Evolutionary conservation across 2,797 vertebrate genomes (phyloP).

Genomic region (Sebastes cheni): DNA sequence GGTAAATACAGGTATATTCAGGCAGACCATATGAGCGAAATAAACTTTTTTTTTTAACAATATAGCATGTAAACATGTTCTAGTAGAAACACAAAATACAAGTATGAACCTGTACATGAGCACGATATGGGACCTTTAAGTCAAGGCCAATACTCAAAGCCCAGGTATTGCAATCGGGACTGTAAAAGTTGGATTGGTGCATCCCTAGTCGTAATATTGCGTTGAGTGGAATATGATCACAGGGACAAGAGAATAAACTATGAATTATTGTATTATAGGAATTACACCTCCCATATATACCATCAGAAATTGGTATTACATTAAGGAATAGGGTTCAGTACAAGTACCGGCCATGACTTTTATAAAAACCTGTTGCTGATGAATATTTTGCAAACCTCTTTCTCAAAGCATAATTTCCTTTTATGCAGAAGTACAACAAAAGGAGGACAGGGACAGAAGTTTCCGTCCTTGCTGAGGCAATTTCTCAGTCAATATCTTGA

Average conservation of each 20-base stretch:
- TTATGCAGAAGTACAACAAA: neutral
- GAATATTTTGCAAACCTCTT: neutral
- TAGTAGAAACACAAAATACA: too few relatives aligned
- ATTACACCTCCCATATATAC: neutral
- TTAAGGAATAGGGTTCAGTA: neutral
- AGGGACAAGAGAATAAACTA: neutral
- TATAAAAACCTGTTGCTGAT: neutral
- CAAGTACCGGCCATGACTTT: neutral
- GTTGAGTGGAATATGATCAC: neutral
- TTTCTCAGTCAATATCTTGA: neutral
- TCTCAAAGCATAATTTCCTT: neutral
- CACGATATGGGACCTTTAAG: too few relatives aligned
- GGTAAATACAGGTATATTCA: too few relatives aligned
- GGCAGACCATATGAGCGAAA: accelerated
- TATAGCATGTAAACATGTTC: too few relatives aligned
- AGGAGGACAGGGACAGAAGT: neutral
- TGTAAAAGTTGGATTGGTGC: too few relatives aligned
- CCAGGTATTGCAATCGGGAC: accelerated
- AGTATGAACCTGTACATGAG: too few relatives aligned
- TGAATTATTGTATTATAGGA: neutral
- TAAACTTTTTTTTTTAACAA: too few relatives aligned
- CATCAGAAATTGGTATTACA: neutral
- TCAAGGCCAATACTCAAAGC: too few relatives aligned
- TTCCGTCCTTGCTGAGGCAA: neutral
- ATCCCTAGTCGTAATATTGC: neutral